phyloP scores from a whole-genome alignment of 2,113 vertebrate species.

The Gymnogyps californianus region DNA sequence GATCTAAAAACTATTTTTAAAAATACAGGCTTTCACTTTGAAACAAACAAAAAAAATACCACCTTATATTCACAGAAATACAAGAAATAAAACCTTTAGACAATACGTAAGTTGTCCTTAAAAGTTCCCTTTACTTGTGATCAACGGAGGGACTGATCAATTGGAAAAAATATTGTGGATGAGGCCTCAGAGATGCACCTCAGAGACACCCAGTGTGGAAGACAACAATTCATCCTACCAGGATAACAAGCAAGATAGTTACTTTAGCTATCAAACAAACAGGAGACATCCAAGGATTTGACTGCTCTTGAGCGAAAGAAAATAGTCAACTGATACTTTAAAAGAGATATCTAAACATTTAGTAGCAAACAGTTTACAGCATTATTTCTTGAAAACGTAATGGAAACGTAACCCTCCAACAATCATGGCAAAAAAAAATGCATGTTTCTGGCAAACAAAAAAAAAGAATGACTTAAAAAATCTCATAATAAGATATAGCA shows the following conservation, averaged over 20 bases:
- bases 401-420: background rate
- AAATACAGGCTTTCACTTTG: background rate
- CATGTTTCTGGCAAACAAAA: background rate
- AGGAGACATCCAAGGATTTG: too few species aligned
- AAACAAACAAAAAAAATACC: background rate
- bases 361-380: background rate
- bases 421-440: background rate
- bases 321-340: background rate
- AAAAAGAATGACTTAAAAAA: background rate
- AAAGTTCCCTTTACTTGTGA: background rate
- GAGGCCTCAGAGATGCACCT: background rate
- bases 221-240: background rate
- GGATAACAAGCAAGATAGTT: background rate
- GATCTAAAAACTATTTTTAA: background rate
- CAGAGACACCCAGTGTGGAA: background rate
- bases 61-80: background rate
- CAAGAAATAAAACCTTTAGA: background rate
- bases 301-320: background rate
- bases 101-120: background rate
- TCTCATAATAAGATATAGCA: background rate
- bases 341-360: background rate
- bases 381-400: background rate
- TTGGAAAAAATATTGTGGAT: rapidly evolving
- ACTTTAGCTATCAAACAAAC: background rate
- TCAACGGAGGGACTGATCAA: background rate